A percentile compares a stretch with the other conserved stretches of the same genome.
phyloP scores from a whole-genome alignment of 2,797 vertebrate genomes.

The Hyperoplus immaculatus region DNA sequence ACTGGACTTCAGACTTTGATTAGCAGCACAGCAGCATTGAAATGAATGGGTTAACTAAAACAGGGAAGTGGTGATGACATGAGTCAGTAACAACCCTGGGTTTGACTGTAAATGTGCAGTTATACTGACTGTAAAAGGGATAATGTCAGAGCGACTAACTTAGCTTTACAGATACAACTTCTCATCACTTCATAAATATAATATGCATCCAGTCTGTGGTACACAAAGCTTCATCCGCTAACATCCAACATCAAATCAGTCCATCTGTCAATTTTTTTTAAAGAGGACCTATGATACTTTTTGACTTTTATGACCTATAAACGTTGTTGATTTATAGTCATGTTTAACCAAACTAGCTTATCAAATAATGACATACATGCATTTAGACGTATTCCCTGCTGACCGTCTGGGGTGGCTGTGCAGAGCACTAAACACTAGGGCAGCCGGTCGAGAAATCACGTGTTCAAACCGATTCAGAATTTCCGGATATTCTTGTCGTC shows the following conservation, averaged over 20 bases:
- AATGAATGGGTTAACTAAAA: background rate
- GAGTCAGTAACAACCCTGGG: background rate
- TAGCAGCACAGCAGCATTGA: background rate
- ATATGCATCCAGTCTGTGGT: background rate
- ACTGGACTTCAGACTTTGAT: background rate
- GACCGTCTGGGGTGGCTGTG: too few species aligned
- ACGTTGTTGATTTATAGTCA: too few species aligned
- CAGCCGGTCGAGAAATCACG: too few species aligned
- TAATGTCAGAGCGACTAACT: background rate
- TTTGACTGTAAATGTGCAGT: background rate
- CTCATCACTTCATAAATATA: background rate
- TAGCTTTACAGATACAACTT: background rate
- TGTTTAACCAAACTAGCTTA: too few species aligned
- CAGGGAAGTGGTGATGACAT: background rate
- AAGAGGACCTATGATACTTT: background rate
- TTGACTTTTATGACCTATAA: too few species aligned
- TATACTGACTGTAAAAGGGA: background rate
- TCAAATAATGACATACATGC: too few species aligned
- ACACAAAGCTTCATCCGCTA: background rate
- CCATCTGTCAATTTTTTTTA: background rate
- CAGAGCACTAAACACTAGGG: too few species aligned
- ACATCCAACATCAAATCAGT: background rate
- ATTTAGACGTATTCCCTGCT: too few species aligned
- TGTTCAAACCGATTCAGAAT: too few species aligned
- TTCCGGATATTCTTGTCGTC: too few species aligned